Evolutionary conservation across 2,888 invertebrate genomes (phyloP).

Genomic region (Harpalus rubripes): DNA sequence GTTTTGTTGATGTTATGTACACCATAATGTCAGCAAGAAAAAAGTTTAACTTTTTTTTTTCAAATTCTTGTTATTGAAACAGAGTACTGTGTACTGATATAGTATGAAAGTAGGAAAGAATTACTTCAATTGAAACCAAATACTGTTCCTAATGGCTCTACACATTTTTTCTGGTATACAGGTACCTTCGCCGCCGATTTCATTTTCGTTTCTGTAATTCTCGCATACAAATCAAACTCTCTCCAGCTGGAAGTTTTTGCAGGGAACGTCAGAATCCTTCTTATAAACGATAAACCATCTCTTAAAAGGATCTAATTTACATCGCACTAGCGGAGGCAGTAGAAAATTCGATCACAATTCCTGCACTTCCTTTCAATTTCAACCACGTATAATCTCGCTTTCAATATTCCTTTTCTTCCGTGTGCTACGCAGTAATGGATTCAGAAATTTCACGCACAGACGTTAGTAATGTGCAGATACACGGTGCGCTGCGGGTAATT

Average conservation of each 20-base stretch:
- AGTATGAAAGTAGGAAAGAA: no score
- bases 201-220: constrained; percentile 24
- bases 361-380: constrained; percentile 66
- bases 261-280: constrained; percentile 54
- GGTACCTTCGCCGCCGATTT: neutral
- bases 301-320: constrained; percentile 65
- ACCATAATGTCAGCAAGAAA: no score
- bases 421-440: constrained; percentile 67
- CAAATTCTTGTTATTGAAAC: no score
- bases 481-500: constrained; percentile 15
- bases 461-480: neutral
- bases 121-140: no score
- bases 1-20: no score
- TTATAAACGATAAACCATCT: constrained; percentile 61
- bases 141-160: no score
- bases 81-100: no score
- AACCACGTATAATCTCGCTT: constrained; percentile 70
- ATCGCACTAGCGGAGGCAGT: constrained; percentile 47
- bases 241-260: constrained; percentile 39
- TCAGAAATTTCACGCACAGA: constrained; percentile 68
- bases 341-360: constrained; percentile 66
- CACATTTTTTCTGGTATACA: no score
- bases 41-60: no score
- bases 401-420: constrained; percentile 69
- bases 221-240: constrained; percentile 39